These are phyloP conservation scores for Carcharodon carcharias DNA, from an alignment of 2,797 vertebrate genomes.

Conservation along the genomic window DNA sequence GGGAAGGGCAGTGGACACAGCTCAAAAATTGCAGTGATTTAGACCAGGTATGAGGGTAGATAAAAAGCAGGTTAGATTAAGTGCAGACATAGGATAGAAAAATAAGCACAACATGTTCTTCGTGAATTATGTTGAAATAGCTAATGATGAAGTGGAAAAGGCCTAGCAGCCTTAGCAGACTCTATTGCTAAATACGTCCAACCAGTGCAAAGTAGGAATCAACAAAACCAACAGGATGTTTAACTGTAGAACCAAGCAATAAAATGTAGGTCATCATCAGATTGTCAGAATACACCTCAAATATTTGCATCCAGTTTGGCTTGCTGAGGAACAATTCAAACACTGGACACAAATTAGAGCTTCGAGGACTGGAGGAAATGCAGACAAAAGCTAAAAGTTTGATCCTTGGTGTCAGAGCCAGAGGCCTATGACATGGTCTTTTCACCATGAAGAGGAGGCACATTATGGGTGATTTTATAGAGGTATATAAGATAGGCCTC, in stretches of 20 bases:
- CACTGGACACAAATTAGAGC: background rate
- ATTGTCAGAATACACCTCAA: background rate
- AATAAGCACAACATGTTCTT: background rate
- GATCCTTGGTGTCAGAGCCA: background rate
- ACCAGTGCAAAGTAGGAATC: background rate
- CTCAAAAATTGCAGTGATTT: background rate
- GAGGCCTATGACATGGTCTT: background rate
- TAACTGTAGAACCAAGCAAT: background rate
- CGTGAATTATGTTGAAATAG: background rate
- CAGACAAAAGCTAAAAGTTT: background rate
- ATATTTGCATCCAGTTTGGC: background rate
- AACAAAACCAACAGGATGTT: background rate
- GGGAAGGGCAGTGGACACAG: background rate
- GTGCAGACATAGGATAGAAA: background rate
- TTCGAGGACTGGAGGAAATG: background rate
- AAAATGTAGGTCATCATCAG: background rate
- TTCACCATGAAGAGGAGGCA: background rate
- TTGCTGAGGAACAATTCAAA: background rate
- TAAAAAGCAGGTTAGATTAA: background rate
- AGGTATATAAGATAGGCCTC: too few relatives aligned
- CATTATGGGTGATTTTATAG: background rate
- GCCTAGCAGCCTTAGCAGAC: background rate
- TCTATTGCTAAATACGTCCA: background rate
- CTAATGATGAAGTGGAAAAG: background rate
- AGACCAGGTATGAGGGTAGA: background rate